Evolutionary conservation across 1,140 invertebrate species (phyloP).

Genomic region (Propsilocerus akamusi): DNA sequence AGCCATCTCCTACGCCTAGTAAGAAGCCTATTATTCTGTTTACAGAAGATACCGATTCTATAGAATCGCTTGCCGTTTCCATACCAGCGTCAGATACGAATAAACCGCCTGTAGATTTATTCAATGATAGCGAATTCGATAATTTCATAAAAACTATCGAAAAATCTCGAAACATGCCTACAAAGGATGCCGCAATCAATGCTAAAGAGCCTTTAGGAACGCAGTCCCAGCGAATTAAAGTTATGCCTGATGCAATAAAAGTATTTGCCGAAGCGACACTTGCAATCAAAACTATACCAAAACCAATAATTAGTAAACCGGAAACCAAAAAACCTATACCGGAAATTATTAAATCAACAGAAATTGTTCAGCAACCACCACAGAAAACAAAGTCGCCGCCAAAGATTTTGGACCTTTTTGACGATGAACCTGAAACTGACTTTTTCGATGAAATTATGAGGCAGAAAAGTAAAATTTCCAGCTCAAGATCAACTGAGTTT

Average conservation of each 20-base stretch:
- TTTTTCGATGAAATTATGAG: slow-evolving; percentile 10
- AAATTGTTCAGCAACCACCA: slow-evolving; percentile 7
- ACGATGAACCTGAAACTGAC: slow-evolving; percentile 20
- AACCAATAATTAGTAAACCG: background rate
- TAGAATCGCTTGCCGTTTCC: background rate
- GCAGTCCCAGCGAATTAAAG: background rate
- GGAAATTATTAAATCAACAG: slow-evolving; percentile 9
- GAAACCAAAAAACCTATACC: slow-evolving; percentile 8
- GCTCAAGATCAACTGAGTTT: background rate
- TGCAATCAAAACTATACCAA: background rate
- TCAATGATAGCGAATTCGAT: slow-evolving; percentile 4
- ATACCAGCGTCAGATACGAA: background rate
- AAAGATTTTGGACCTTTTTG: slow-evolving; percentile 12
- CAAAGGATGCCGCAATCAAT: background rate
- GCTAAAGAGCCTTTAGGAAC: background rate
- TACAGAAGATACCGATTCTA: background rate
- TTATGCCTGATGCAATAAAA: background rate
- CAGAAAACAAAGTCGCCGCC: background rate
- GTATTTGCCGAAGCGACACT: background rate
- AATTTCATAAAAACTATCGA: background rate
- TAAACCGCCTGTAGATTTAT: slow-evolving; percentile 6
- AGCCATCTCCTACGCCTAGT: background rate
- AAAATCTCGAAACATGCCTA: background rate
- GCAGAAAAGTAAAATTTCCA: slow-evolving; percentile 5
- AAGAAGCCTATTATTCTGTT: background rate